Percentiles rank a stretch among this genome's conserved stretches.
These are phyloP conservation scores for Pharmacophagus antenor DNA, from an alignment of 2,888 invertebrate genomes.

Conservation along the genomic window DNA sequence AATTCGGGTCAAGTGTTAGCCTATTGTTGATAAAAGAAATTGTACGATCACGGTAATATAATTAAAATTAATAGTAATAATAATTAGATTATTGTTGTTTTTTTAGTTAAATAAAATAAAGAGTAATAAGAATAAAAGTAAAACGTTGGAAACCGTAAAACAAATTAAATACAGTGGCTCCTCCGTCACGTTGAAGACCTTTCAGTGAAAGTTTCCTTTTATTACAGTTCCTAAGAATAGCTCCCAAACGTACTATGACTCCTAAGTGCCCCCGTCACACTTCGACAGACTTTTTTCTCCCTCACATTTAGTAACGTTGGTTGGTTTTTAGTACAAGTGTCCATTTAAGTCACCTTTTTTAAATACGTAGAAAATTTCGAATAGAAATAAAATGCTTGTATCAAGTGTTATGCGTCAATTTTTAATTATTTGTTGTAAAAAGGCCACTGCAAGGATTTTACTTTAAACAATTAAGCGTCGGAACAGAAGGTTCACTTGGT, in stretches of 20 bases:
- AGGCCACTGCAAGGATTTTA: too few species aligned
- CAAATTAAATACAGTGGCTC: conserved; percentile 28
- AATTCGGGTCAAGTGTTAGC: too few species aligned
- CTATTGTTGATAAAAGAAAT: too few species aligned
- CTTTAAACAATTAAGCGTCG: too few species aligned
- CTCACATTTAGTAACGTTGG: conserved; percentile 3
- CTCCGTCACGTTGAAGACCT: conserved; percentile 28
- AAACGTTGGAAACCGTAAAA: conserved; percentile 16
- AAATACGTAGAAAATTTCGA: background rate
- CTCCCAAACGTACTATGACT: conserved; percentile 26
- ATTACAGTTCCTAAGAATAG: conserved; percentile 23
- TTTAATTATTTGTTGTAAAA: too few species aligned
- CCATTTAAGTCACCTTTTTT: background rate
- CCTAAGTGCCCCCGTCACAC: conserved; percentile 23
- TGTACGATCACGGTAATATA: too few species aligned
- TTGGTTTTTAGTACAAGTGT: conserved; percentile 2
- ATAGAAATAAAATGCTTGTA: background rate
- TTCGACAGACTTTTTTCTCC: conserved; percentile 3
- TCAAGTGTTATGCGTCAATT: too few species aligned
- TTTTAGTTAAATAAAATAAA: background rate
- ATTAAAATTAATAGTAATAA: background rate
- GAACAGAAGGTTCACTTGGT: too few species aligned
- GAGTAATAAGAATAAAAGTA: conserved; percentile 17
- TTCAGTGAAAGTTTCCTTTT: conserved; percentile 27
- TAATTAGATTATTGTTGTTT: background rate